Evolutionary conservation across 2,113 vertebrate genomes (phyloP), one percentile per base, ranked within the genome.

Genomic region (Colius striatus): DNA sequence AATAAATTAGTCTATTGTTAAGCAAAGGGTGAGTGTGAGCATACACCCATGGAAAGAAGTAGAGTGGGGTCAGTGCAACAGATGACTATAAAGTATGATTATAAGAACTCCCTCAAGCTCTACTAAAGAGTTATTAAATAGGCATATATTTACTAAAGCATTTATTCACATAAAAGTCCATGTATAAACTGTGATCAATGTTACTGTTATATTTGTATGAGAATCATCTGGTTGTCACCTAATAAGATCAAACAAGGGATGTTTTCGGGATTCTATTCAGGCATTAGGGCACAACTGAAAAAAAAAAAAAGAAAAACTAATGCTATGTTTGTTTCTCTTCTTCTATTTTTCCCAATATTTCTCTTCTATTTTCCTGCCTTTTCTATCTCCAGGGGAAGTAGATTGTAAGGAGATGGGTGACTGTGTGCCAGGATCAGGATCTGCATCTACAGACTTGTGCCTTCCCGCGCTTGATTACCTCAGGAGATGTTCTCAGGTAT

Each of bases 401-500:
- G 99, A 99, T 86, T 99, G 98, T 95, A 99, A 99, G 92, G 99
- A 99, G 97, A 98, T 99, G 25, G 98, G 98, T 5, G 99, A 99
- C 95, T 99, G 98, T 88, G 96, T 99, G 70, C 97, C 98, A 1
- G 98, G 96, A 67, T 98, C 98, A 9, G 98, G 97, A 70, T 96
- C 96, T 96, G 98, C 98, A 45, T 98, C 99, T 94, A 99, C 99
- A 41, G 99, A 99, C 94, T 98, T 99, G 97, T 99, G 99, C 97
- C 98, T 99, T 87, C 99, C 99, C 0, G 99, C 99, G 1, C 98
- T 99, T 63, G 99, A 99, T 96, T 99, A 99, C 96, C 98, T 99
- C 87, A 98, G 98, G 96, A 99, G 98, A 85, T 99, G 99, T 95
- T 99, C 99, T 9, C 99, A 99, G 99, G 99, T 99, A 95, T 5